Percentiles rank a stretch among this genome's conserved stretches.
phyloP scores from a whole-genome alignment of 2,888 invertebrate genomes.

The Neoascia interrupta region DNA sequence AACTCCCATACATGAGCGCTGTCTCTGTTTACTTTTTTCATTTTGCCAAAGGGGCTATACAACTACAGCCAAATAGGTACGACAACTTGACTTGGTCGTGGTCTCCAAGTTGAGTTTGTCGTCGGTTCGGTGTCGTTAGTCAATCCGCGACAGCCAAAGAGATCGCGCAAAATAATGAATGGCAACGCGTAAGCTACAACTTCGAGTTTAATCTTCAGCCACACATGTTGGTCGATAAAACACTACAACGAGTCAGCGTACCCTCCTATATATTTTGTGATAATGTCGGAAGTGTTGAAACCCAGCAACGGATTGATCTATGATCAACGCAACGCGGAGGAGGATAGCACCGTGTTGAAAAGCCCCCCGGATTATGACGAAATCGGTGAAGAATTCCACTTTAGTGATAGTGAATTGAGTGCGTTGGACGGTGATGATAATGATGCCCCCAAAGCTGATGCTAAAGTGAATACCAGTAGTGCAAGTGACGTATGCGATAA shows the following conservation, averaged over 20 bases:
- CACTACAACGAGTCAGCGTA: no score
- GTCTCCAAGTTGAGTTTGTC: constrained; percentile 46
- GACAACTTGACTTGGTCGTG: constrained; percentile 9
- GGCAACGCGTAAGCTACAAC: constrained; percentile 46
- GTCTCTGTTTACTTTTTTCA: constrained; percentile 45
- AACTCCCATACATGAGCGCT: constrained; percentile 27
- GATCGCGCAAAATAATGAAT: constrained; percentile 61
- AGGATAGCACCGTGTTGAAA: constrained; percentile 48
- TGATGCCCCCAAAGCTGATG: constrained; percentile 12
- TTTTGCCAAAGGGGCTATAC: constrained; percentile 15
- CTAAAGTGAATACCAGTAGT: constrained; percentile 31
- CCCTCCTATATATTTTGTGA: no score
- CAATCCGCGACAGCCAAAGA: constrained; percentile 56
- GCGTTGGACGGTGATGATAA: constrained; percentile 69
- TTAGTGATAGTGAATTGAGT: constrained; percentile 75
- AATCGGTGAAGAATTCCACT: constrained; percentile 76
- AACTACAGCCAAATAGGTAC: no score
- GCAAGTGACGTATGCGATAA: constrained; percentile 5
- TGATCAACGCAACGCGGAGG: constrained; percentile 31
- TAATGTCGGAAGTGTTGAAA: constrained; percentile 65
- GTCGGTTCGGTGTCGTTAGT: constrained; percentile 49
- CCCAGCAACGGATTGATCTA: constrained; percentile 56
- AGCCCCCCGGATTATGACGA: constrained; percentile 71
- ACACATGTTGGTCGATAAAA: constrained; percentile 10
- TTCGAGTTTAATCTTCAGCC: constrained; percentile 45